Evolutionary conservation across 1,140 invertebrate genomes (phyloP).

Genomic region (Harpegnathos saltator): DNA sequence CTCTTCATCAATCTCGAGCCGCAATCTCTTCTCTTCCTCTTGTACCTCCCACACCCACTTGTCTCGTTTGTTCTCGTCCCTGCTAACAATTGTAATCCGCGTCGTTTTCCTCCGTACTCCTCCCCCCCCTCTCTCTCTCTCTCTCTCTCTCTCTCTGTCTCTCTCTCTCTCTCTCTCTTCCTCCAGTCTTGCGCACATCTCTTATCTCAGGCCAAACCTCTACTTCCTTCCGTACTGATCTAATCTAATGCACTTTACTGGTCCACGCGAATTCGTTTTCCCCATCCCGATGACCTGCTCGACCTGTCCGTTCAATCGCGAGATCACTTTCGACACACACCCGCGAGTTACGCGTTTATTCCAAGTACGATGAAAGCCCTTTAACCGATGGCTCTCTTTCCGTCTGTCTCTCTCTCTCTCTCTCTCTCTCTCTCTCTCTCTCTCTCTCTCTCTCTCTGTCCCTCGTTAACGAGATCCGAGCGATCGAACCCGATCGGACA

Average conservation of each 20-base stretch:
- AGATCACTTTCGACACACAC: constrained; percentile 12
- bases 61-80: constrained; percentile 36
- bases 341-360: background rate
- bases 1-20: constrained; percentile 54
- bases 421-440: background rate
- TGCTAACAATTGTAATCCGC: constrained; percentile 52
- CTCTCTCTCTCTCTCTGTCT: too few relatives aligned
- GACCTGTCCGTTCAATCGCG: constrained; percentile 6
- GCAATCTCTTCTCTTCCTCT: constrained; percentile 50
- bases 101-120: constrained; percentile 5
- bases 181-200: too few relatives aligned
- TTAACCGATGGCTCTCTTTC: background rate
- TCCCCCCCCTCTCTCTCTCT: background rate
- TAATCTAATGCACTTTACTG: constrained; percentile 44
- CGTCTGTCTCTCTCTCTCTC: background rate
- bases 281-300: background rate
- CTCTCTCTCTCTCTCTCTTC: too few relatives aligned
- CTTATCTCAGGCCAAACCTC: constrained; percentile 34
- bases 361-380: background rate
- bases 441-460: too few relatives aligned
- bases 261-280: constrained; percentile 47
- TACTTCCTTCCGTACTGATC: constrained; percentile 50
- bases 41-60: constrained; percentile 48
- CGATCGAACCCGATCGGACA: too few relatives aligned
- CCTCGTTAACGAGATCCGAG: too few relatives aligned